Conservation (phyloP, 2,113 vertebrate genomes). For the Serinus canaria region DNA sequence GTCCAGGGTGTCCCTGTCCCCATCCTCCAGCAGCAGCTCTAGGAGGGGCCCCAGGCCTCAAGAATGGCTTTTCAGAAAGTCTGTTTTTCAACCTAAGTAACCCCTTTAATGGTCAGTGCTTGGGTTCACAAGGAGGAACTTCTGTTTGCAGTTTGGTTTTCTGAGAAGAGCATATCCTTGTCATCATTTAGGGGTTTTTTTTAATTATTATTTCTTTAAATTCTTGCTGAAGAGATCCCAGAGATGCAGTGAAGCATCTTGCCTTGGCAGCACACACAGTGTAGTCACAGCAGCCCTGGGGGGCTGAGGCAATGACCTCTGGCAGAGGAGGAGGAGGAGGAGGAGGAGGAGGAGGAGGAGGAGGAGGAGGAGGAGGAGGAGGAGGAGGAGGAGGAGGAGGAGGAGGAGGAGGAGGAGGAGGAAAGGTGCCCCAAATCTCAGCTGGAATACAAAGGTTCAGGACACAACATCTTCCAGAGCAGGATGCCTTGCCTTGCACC, state of each 20-base stretch:
- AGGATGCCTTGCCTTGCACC: background rate
- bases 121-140: background rate
- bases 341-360: background rate
- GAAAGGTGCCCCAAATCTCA: background rate
- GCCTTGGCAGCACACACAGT: background rate
- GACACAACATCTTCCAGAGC: background rate
- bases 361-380: background rate
- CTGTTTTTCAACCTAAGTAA: background rate
- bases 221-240: background rate
- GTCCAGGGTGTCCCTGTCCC: background rate
- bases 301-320: background rate
- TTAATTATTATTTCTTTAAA: background rate
- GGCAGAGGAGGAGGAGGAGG: background rate
- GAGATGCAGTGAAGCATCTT: background rate
- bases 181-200: background rate
- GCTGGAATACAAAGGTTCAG: background rate
- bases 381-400: background rate
- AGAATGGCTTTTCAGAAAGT: background rate
- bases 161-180: background rate
- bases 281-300: background rate
- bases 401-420: background rate
- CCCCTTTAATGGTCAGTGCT: rapidly evolving
- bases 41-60: background rate
- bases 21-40: background rate
- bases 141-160: background rate